Evolutionary conservation across 2,113 vertebrate genomes (phyloP).

Genomic region (Tachysurus vachellii): DNA sequence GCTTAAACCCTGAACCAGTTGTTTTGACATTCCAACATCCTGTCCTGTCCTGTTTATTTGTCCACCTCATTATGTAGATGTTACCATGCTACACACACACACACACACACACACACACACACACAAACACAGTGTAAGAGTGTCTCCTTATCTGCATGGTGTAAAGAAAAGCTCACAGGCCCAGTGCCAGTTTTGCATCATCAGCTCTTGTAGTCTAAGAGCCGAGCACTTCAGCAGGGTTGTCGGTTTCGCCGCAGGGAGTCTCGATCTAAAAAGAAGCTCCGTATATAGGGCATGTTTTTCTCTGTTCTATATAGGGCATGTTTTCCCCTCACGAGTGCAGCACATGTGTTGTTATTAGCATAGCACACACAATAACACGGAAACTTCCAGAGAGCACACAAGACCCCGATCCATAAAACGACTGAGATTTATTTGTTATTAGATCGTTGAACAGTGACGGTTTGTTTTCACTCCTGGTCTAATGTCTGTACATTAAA

Average conservation of each 20-base stretch:
- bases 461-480: background rate
- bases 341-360: constrained; percentile 22
- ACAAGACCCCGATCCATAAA: background rate
- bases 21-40: constrained; percentile 5
- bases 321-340: background rate
- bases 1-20: background rate
- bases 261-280: background rate
- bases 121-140: background rate
- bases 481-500: background rate
- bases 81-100: constrained; percentile 7
- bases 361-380: background rate
- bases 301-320: too few relatives aligned
- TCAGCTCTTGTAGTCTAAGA: background rate
- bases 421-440: background rate
- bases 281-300: background rate
- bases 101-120: constrained; percentile 17
- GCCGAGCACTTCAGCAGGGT: background rate
- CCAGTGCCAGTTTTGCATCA: background rate
- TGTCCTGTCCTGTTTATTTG: background rate
- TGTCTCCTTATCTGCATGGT: background rate
- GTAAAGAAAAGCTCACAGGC: constrained; percentile 3
- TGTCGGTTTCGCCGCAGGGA: background rate
- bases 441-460: background rate
- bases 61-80: constrained; percentile 19
- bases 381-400: background rate